Evolutionary conservation across 23 tunicate species (phyloP).

Genomic region (Trididemnum miniatum): DNA sequence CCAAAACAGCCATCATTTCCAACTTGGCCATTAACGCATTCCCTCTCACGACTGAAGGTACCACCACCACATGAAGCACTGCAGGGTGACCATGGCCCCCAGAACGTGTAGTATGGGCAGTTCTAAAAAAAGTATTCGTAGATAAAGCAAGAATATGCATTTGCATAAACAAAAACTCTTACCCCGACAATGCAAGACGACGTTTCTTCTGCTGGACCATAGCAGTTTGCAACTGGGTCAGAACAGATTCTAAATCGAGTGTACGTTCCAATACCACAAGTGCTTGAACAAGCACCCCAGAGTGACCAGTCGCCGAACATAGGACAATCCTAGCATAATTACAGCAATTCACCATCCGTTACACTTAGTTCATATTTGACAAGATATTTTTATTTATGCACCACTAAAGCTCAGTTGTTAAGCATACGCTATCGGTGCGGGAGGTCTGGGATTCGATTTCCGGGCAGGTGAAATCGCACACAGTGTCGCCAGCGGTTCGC

Average conservation of each 20-base stretch:
- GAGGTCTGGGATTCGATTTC: no score
- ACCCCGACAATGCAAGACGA: slow-evolving; percentile 60
- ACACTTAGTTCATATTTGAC: no score
- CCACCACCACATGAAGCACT: slow-evolving; percentile 73
- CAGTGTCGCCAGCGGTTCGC: no score
- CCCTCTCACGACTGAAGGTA: slow-evolving; percentile 32
- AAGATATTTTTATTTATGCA: no score
- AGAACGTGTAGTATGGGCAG: slow-evolving; percentile 71
- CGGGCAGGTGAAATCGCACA: no score
- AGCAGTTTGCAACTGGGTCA: slow-evolving; percentile 18
- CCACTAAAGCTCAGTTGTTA: no score
- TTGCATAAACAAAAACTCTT: background rate
- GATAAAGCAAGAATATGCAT: no score
- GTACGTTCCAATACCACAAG: slow-evolving; percentile 70
- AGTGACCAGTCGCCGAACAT: slow-evolving; percentile 44
- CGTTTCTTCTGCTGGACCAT: slow-evolving; percentile 36
- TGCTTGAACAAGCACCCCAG: slow-evolving; percentile 55
- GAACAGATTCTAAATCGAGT: slow-evolving; percentile 53
- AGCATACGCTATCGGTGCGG: no score
- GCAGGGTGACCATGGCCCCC: slow-evolving; percentile 81
- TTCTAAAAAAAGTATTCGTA: slow-evolving; percentile 48
- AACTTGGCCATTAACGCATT: slow-evolving; percentile 55
- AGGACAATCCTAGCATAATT: slow-evolving; percentile 85
- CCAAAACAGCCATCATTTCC: slow-evolving; percentile 70
- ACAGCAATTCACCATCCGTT: no score